A percentile compares a stretch with the other conserved stretches of the same genome.
These are phyloP conservation scores for Allolobophora icterica DNA, from an alignment of 2,888 invertebrate genomes.

Conservation along the genomic window DNA sequence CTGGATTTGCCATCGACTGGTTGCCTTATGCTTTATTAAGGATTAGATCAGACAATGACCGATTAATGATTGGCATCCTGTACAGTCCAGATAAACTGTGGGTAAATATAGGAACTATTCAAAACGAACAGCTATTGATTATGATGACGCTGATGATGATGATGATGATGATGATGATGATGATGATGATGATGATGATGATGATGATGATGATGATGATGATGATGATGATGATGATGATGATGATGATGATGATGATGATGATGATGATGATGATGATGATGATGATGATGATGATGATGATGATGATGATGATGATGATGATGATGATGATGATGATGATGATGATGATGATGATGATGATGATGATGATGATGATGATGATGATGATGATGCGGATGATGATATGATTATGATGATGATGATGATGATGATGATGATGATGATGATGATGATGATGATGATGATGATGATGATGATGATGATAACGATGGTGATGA, in stretches of 20 bases:
- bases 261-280: no score
- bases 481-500: neutral
- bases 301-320: constrained; percentile 29
- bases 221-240: neutral
- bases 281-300: no score
- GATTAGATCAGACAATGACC: no score
- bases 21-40: no score
- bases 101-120: neutral
- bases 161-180: constrained; percentile 3
- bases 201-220: neutral
- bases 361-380: constrained; percentile 27
- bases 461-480: no score
- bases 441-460: neutral
- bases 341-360: neutral
- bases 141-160: constrained; percentile 23
- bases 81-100: neutral
- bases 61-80: neutral
- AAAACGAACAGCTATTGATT: neutral
- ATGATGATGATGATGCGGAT: neutral
- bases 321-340: constrained; percentile 25
- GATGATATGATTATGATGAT: neutral
- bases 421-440: neutral
- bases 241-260: neutral
- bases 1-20: no score
- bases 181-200: constrained; percentile 27